Evolutionary conservation across 2,888 invertebrate species (phyloP), one percentile per base, ranked within the genome.

Genomic region (Lasioglossum malachurum): DNA sequence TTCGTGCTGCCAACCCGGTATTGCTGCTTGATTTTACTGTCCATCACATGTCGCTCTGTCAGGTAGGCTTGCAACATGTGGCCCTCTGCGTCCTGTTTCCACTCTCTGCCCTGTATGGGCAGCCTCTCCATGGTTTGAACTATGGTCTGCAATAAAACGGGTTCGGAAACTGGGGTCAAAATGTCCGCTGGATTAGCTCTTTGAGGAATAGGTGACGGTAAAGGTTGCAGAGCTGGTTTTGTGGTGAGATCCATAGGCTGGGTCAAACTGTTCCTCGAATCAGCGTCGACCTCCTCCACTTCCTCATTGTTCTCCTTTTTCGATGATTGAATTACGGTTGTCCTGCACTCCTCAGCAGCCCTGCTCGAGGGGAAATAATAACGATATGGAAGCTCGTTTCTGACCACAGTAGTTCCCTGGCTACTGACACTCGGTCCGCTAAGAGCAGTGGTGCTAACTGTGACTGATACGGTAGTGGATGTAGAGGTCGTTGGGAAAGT

Each of bases 11-110:
- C 94, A 0, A 94, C 93, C 16, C 94, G 91, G 79, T 94, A 95
- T 75, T 95, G 95, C 93, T 97, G 97, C 94, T 97, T 97, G 84
- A 97, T 97, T 94, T 97, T 97, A 64, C 97, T 96, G 93, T 97
- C 97, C 93, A 97, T 96, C 75, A 97, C 95, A 27, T 97, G 97
- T 92, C 97, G 96, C 93, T 97, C 97, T 2, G 97, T 97, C 76
- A 97, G 96, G 94, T 97, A 97, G 0, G 97, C 97, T 89, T 97
- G 97, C 78, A 97, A 95, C 96, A 97, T 96, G 10, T 97, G 96
- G 88, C 97, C 97, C 60, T 97, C 97, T 81, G 94, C 92, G 2
- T 94, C 93, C 0, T 94, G 92, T 71, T 94, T 94, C 95, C 96
- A 96, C 84, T 96, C 96, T 84, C 95, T 95, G 46, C 96, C 96